phyloP scores from a whole-genome alignment of 2,113 vertebrate species.

The Cariama cristata region DNA sequence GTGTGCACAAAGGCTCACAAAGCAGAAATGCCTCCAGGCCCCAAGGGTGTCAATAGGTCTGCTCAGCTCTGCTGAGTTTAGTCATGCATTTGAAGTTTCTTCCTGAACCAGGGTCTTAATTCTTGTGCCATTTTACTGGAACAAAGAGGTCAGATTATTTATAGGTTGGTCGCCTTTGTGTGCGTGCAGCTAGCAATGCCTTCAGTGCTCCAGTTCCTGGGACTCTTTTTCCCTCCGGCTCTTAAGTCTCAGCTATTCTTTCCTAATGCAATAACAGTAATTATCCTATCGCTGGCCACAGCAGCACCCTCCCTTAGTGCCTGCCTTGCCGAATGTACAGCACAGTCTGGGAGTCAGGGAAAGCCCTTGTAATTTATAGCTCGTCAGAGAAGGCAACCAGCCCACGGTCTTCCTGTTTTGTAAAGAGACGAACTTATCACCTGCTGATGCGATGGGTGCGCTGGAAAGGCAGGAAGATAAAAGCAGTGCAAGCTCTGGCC shows the following conservation, averaged over 20 bases:
- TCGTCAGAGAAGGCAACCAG: constrained; percentile 22
- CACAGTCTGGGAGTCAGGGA: neutral
- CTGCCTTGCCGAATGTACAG: neutral
- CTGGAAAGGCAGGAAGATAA: constrained; percentile 31
- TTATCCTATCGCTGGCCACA: constrained; percentile 1
- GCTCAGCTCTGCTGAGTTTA: neutral
- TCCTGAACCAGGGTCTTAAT: neutral
- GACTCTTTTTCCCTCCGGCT: neutral
- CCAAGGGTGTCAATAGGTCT: neutral
- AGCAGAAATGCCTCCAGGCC: neutral
- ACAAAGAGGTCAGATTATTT: constrained; percentile 44
- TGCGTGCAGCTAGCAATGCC: neutral
- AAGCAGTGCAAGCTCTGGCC: neutral
- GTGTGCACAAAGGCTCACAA: neutral
- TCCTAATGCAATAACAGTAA: constrained; percentile 43
- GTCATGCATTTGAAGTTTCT: constrained; percentile 46
- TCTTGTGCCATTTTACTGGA: constrained; percentile 7
- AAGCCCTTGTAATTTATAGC: constrained; percentile 34
- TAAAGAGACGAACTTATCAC: neutral
- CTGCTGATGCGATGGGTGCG: neutral
- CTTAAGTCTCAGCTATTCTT: constrained; percentile 13
- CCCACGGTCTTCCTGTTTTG: constrained; percentile 44
- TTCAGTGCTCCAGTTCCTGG: constrained; percentile 9
- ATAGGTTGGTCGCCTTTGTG: constrained; percentile 12
- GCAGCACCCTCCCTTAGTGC: neutral